These are phyloP conservation scores for Ploceus nigricollis DNA, from an alignment of 2,113 vertebrate genomes.

Conservation along the genomic window DNA sequence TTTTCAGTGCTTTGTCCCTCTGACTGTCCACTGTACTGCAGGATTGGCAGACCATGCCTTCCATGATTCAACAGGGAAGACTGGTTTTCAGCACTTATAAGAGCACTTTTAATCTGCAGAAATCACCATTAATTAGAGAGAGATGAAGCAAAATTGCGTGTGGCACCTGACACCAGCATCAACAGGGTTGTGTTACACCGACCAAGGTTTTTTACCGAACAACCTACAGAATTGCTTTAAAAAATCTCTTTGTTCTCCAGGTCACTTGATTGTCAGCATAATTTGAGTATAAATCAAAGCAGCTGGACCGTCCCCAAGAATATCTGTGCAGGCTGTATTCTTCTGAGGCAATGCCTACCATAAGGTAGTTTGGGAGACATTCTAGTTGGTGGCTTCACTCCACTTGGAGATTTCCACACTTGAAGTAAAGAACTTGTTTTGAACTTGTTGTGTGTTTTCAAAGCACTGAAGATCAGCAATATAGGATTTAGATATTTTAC, in stretches of 20 bases:
- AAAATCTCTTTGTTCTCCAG: neutral
- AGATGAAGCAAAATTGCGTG: neutral
- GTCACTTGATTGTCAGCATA: neutral
- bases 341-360: neutral
- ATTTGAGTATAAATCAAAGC: neutral
- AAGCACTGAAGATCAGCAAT: neutral
- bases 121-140: neutral
- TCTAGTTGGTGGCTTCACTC: neutral
- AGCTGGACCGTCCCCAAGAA: neutral
- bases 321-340: neutral
- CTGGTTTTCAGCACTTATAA: neutral
- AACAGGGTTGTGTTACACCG: rapidly evolving
- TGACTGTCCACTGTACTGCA: neutral
- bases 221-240: neutral
- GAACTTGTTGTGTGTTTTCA: neutral
- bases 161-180: neutral
- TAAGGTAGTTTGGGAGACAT: neutral
- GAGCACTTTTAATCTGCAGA: neutral
- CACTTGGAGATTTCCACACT: neutral
- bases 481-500: neutral
- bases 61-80: neutral
- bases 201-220: neutral
- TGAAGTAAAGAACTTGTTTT: neutral
- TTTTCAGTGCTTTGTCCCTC: neutral
- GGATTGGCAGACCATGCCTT: neutral